A percentile compares a stretch with the other conserved stretches of the same genome.
These are phyloP conservation scores for Aphelenchoides besseyi DNA, from an alignment of 1,140 invertebrate species.

Conservation along the genomic window DNA sequence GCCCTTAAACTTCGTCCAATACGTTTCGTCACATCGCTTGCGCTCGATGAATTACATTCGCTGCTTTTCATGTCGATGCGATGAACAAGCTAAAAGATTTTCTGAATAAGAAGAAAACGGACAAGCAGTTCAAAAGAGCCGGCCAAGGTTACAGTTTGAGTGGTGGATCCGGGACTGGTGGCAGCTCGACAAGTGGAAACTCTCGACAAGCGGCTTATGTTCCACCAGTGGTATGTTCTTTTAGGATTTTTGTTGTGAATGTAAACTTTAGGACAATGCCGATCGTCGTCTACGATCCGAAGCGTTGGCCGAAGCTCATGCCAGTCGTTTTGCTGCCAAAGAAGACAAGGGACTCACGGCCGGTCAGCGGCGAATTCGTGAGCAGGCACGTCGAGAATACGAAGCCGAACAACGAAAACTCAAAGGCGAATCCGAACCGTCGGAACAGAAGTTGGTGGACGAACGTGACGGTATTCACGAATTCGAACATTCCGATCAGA, in stretches of 20 bases:
- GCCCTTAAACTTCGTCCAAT: too few species aligned
- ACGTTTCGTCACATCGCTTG: too few species aligned
- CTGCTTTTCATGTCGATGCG: too few species aligned
- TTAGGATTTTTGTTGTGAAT: conserved; percentile 6
- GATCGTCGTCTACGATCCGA: not conserved
- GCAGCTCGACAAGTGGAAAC: not conserved
- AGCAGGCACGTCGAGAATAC: conserved; percentile 42
- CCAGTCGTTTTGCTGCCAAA: not conserved
- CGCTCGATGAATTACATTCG: too few species aligned
- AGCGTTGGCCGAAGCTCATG: conserved; percentile 9
- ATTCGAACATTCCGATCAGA: conserved; percentile 19
- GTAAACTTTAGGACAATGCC: not conserved
- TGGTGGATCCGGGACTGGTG: not conserved
- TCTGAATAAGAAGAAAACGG: conserved; percentile 17
- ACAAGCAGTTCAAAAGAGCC: conserved; percentile 21
- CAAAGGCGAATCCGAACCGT: not conserved
- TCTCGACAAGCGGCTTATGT: conserved; percentile 10
- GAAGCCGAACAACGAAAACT: conserved; percentile 38
- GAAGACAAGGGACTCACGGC: not conserved
- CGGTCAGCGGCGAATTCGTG: conserved; percentile 5
- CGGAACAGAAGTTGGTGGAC: conserved; percentile 3
- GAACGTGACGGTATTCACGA: conserved; percentile 1
- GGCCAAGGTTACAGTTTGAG: conserved; percentile 4
- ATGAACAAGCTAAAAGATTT: conserved; percentile 22
- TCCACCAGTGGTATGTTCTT: not conserved